Conservation (phyloP, 2,888 invertebrate species). For the Teleiodes luculella region DNA sequence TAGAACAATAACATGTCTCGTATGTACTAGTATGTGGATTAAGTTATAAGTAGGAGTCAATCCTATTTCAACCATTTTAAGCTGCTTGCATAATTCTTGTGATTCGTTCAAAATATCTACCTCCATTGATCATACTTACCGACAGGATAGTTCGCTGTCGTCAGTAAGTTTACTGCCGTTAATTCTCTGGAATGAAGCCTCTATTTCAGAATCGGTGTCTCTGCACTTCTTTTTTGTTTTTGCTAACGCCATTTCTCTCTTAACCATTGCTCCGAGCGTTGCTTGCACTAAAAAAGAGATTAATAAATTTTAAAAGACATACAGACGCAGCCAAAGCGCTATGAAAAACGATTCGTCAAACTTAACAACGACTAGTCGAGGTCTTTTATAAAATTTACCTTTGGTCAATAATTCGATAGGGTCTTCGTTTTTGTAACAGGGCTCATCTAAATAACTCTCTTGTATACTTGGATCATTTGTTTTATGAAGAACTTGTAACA, state of each 20-base stretch:
- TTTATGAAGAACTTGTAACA: conserved; percentile 69
- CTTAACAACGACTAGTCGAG: no score
- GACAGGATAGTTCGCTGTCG: not conserved
- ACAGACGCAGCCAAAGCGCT: no score
- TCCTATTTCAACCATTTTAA: no score
- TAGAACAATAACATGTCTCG: no score
- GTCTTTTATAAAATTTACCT: conserved; percentile 39
- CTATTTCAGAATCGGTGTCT: conserved; percentile 36
- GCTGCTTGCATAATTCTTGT: no score
- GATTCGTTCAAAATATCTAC: no score
- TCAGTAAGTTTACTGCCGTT: conserved; percentile 31
- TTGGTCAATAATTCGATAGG: conserved; percentile 55
- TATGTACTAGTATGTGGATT: no score
- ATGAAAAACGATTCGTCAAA: no score
- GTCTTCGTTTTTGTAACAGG: conserved; percentile 43
- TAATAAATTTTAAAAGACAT: no score
- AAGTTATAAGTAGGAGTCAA: no score
- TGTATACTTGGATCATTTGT: conserved; percentile 43
- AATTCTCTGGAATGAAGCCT: conserved; percentile 45
- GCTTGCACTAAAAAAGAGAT: conserved; percentile 56
- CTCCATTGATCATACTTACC: not conserved
- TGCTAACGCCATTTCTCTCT: conserved; percentile 51
- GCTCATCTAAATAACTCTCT: conserved; percentile 25
- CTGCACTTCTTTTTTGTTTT: conserved; percentile 28
- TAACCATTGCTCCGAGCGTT: conserved; percentile 57